Evolutionary conservation across 2,888 invertebrate genomes (phyloP), one percentile per base, ranked within the genome.

Genomic region (Notodonta ziczac): DNA sequence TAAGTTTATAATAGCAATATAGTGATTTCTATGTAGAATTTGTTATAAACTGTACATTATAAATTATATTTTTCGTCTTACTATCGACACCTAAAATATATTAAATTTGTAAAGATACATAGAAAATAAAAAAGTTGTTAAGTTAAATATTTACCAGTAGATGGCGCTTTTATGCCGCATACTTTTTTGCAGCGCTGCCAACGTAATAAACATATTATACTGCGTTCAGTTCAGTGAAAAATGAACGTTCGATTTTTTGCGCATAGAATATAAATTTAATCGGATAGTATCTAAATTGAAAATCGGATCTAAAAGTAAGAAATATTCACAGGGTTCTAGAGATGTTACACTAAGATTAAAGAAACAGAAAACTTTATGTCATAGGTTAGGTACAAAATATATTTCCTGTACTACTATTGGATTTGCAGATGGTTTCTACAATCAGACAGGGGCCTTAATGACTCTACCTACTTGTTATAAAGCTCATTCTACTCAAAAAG

Each of bases 171-270:
- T 54, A n/a, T n/a, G n/a, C n/a, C 32, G 52, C 56, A 58, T 13
- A n/a, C 4, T 4, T 12, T 46, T 10, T 44, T 10, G 48, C 52
- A 54, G 42, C 16, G 55, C 56, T 46, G 53, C 4, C 61, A 57
- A 52, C 44, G 39, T 53, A 39, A 39, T 12, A 9, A 55, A 40
- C 7, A 44, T 35, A 32, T 10, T 59, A 59, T 60, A 64, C 35
- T 64, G 62, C 73, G 73, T 74, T 76, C 76, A 65, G 73, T 74
- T 76, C 76, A 65, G n/a, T 39, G 7, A 59, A 63, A 46, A 53
- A 55, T 40, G 42, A 24, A 10, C 51, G 51, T 51, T 35, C 12
- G 35, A 5, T 12, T 10, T 16, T 51, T 16, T 7, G 16, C 8
- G n/a, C 14, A 16, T 8, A 51, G 51, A n/a, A 5, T 46, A 46